Evolutionary conservation across 2,113 vertebrate genomes (phyloP).

Genomic region (Xenus cinereus): DNA sequence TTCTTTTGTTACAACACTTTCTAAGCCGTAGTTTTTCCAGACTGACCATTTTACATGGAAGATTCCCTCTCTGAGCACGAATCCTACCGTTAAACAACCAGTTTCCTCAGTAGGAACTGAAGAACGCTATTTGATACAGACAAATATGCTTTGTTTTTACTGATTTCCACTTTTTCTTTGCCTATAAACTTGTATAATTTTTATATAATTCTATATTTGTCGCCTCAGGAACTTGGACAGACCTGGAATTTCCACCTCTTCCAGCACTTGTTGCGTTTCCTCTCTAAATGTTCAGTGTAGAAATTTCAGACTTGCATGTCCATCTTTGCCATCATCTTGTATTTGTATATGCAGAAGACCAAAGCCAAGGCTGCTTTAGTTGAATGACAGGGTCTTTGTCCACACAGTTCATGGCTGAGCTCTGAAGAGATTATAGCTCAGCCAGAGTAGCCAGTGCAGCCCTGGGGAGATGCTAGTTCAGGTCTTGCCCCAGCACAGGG

Average conservation of each 20-base stretch:
- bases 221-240: background rate
- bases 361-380: background rate
- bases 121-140: background rate
- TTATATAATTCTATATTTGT: background rate
- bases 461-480: background rate
- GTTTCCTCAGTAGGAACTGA: background rate
- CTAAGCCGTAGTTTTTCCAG: background rate
- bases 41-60: background rate
- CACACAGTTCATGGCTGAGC: background rate
- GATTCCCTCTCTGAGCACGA: background rate
- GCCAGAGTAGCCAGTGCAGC: background rate
- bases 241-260: background rate
- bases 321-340: background rate
- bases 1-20: conserved; percentile 46
- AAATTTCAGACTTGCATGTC: background rate
- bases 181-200: background rate
- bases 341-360: background rate
- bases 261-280: background rate
- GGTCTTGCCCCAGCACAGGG: background rate
- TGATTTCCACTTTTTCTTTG: background rate
- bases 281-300: background rate
- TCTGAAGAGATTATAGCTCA: background rate
- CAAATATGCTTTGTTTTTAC: background rate
- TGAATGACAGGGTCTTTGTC: background rate
- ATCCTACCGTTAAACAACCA: background rate